phyloP scores from a whole-genome alignment of 64 coral and sea anemone genomes.

The Hydrozoanthus tunicans region DNA sequence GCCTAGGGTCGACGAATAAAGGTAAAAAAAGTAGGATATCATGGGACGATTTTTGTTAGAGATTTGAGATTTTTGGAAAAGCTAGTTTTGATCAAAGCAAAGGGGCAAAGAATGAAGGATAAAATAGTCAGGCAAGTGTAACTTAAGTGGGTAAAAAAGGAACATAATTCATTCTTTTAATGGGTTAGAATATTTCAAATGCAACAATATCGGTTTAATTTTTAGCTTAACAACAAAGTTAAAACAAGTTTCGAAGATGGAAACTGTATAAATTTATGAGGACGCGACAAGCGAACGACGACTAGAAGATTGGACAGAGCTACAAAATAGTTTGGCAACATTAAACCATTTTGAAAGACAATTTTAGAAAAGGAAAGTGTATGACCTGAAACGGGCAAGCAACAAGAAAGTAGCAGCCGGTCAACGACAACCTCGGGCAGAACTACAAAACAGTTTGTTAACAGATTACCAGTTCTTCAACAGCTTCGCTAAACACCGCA shows the following conservation, averaged over 20 bases:
- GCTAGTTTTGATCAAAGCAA: too few relatives aligned
- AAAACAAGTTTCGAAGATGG: conserved; percentile 28
- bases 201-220: conserved; percentile 36
- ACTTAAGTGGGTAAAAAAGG: too few relatives aligned
- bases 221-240: conserved; percentile 32
- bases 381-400: conserved; percentile 33
- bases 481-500: too few relatives aligned
- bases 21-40: too few relatives aligned
- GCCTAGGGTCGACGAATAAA: too few relatives aligned
- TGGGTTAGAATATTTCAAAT: background rate
- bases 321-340: conserved; percentile 33
- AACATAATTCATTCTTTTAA: too few relatives aligned
- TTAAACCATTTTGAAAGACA: conserved; percentile 36
- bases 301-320: background rate
- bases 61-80: too few relatives aligned
- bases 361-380: conserved; percentile 17
- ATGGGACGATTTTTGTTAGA: too few relatives aligned
- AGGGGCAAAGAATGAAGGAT: too few relatives aligned
- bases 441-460: conserved; percentile 40
- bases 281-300: conserved; percentile 23
- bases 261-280: conserved; percentile 22
- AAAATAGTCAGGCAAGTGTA: too few relatives aligned
- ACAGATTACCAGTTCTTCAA: background rate
- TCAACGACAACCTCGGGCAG: background rate
- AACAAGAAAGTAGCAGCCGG: background rate